phyloP scores from a whole-genome alignment of 35 echinoderm and acorn worm genomes.

The Lytechinus variegatus region DNA sequence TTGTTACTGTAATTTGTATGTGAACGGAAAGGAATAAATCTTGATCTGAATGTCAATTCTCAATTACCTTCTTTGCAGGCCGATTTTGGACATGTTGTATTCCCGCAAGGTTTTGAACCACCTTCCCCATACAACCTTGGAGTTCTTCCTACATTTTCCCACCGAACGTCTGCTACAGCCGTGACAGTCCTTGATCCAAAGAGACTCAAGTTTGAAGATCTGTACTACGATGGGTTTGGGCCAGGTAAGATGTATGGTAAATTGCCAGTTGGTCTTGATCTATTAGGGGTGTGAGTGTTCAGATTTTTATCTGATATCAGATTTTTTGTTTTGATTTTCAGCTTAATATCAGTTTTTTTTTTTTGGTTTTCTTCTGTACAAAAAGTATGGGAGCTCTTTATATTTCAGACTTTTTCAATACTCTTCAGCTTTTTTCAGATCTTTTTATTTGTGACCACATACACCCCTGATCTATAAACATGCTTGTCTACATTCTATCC shows the following conservation, averaged over 20 bases:
- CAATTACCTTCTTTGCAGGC: constrained; percentile 39
- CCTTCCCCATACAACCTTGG: constrained; percentile 51
- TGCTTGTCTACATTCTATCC: too few species aligned
- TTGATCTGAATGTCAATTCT: neutral
- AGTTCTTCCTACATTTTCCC: constrained; percentile 25
- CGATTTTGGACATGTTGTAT: constrained; percentile 58
- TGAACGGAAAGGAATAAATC: neutral
- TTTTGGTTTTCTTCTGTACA: too few species aligned
- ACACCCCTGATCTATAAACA: too few species aligned
- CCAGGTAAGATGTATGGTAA: neutral
- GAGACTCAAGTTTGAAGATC: neutral
- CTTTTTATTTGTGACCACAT: too few species aligned
- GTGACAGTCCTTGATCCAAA: neutral
- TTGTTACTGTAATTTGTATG: too few species aligned
- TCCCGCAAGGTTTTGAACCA: constrained; percentile 50
- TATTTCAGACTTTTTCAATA: too few species aligned
- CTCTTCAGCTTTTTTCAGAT: too few species aligned
- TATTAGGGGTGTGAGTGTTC: too few species aligned
- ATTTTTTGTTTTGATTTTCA: too few species aligned
- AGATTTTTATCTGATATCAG: neutral
- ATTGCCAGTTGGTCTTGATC: neutral
- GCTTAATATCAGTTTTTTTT: too few species aligned
- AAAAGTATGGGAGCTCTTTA: too few species aligned
- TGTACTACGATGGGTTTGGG: neutral
- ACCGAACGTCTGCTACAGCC: neutral